Evolutionary conservation across 1,140 invertebrate genomes (phyloP).

Genomic region (Zophobas atratus): DNA sequence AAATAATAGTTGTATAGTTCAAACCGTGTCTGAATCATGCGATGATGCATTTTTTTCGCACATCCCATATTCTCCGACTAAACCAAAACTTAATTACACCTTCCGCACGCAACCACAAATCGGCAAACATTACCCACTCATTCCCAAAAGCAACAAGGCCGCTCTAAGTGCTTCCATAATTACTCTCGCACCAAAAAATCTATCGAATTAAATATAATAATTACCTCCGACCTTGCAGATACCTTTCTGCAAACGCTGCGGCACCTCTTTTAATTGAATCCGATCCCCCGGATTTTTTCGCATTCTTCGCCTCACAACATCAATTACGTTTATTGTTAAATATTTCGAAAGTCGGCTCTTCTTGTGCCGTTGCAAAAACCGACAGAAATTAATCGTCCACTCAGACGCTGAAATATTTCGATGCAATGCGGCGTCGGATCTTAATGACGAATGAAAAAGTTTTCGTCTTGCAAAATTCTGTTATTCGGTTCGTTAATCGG

Average conservation of each 20-base stretch:
- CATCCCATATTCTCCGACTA: too few relatives aligned
- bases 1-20: too few relatives aligned
- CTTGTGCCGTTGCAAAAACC: neutral
- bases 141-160: neutral
- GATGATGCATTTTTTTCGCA: too few relatives aligned
- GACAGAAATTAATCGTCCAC: neutral
- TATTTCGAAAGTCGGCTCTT: neutral
- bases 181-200: neutral
- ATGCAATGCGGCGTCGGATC: neutral
- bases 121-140: neutral
- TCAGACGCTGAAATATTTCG: neutral
- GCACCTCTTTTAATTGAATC: conserved; percentile 1
- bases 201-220: neutral
- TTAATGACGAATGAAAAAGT: neutral
- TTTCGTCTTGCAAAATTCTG: neutral
- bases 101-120: too few relatives aligned
- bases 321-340: neutral
- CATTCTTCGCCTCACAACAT: neutral
- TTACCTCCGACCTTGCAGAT: neutral
- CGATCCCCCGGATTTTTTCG: neutral
- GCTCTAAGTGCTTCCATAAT: neutral
- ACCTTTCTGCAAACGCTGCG: neutral
- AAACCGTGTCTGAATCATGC: too few relatives aligned
- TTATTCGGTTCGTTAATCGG: conserved; percentile 5
- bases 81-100: too few relatives aligned